Evolutionary conservation across 2,888 invertebrate species (phyloP), one percentile per base, ranked within the genome.

Genomic region (Willowsia nigromaculata): DNA sequence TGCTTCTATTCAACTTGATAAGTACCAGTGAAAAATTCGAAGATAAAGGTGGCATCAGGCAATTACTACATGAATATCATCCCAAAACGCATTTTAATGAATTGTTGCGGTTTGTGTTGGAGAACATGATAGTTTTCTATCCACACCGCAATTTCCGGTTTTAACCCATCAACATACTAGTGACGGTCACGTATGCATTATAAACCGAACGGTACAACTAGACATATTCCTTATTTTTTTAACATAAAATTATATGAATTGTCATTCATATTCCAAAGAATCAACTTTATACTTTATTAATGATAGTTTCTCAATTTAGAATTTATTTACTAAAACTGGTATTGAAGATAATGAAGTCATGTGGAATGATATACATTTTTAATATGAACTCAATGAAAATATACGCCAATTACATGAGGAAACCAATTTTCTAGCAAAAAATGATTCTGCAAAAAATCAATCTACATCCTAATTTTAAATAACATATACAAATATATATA

Each of bases 1-100:
- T 30, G 71, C 27, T 91, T 91, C 56, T 90, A 90, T 83, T 68
- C 88, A 18, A 22, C 84, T 7, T 87, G n/a, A n/a, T n/a, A n/a
- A n/a, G n/a, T n/a, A n/a, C n/a, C n/a, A n/a, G n/a, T n/a, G n/a
- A n/a, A 22, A 80, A 43, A 56, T 50, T 76, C n/a, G n/a, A n/a
- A n/a, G n/a, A n/a, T n/a, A n/a, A n/a, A n/a, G n/a, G n/a, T n/a
- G n/a, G n/a, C n/a, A n/a, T n/a, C n/a, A n/a, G n/a, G n/a, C n/a
- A n/a, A n/a, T n/a, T n/a, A n/a, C n/a, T n/a, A n/a, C n/a, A 65
- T 65, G 59, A 59, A 59, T 25, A 53, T n/a, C n/a, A n/a, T n/a
- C n/a, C n/a, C n/a, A n/a, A n/a, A n/a, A n/a, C n/a, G n/a, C n/a
- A n/a, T n/a, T n/a, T n/a, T n/a, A n/a, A n/a, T 53, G 18, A 15